A percentile compares a stretch with the other conserved stretches of the same genome.
These are phyloP conservation scores for Leucoraja erinaceus DNA, from an alignment of 2,113 vertebrate genomes.

Conservation along the genomic window DNA sequence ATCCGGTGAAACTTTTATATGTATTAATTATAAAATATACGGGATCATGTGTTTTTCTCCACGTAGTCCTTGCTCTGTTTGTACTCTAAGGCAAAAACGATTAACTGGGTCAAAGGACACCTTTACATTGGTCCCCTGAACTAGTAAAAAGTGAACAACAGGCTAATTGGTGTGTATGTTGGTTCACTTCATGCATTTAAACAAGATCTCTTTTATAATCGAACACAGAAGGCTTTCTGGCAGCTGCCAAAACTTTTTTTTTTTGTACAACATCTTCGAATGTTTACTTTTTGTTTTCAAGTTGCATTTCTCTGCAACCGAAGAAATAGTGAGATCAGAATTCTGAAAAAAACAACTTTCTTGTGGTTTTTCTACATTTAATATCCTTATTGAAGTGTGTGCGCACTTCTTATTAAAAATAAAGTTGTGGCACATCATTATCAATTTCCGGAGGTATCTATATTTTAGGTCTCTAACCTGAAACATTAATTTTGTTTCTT, in stretches of 20 bases:
- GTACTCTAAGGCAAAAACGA: not conserved
- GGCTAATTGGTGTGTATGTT: not conserved
- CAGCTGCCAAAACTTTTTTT: constrained; percentile 1
- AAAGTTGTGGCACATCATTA: not conserved
- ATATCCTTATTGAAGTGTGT: not conserved
- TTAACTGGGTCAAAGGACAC: not conserved
- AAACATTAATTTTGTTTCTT: too few species aligned
- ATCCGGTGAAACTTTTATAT: not conserved
- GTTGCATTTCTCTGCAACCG: not conserved
- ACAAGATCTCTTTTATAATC: constrained; percentile 24
- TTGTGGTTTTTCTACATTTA: not conserved
- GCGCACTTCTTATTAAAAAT: not conserved
- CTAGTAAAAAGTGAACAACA: not conserved
- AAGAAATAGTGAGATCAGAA: not conserved
- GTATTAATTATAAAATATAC: not conserved
- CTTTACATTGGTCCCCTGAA: not conserved
- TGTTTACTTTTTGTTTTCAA: constrained; percentile 28
- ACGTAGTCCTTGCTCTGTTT: not conserved
- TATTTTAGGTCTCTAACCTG: too few species aligned
- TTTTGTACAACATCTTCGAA: not conserved
- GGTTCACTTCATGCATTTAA: constrained; percentile 32
- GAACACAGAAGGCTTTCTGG: not conserved
- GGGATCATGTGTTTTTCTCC: not conserved
- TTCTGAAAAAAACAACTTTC: not conserved
- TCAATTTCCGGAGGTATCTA: not conserved